These are phyloP conservation scores for Papilio helenus DNA, from an alignment of 1,140 invertebrate species.

Conservation along the genomic window DNA sequence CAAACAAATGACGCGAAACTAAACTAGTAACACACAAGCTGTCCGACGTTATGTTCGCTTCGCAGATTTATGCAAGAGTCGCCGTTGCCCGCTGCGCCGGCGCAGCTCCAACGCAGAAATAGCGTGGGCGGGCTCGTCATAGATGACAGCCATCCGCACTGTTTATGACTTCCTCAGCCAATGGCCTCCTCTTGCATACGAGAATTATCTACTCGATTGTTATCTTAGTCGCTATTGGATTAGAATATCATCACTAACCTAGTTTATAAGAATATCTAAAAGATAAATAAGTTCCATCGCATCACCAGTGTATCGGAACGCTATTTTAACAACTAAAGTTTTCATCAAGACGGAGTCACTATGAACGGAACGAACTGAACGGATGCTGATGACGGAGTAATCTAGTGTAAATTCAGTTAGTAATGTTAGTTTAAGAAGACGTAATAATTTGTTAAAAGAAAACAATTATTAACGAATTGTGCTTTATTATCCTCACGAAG, in stretches of 20 bases:
- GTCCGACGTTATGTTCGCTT: conserved; percentile 54
- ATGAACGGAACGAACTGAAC: too few species aligned
- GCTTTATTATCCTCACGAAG: neutral
- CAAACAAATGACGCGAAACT: conserved; percentile 10
- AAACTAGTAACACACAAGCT: conserved; percentile 47
- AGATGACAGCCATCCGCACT: conserved; percentile 74
- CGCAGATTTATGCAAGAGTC: conserved; percentile 61
- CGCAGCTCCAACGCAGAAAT: conserved; percentile 72
- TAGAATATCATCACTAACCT: neutral
- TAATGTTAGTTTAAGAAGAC: neutral
- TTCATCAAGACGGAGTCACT: too few species aligned
- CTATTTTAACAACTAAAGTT: neutral
- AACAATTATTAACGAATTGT: neutral
- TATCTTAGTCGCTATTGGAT: neutral
- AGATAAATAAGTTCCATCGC: neutral
- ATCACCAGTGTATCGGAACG: neutral
- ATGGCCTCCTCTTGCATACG: conserved; percentile 62
- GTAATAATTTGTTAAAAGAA: neutral
- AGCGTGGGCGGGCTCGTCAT: conserved; percentile 77
- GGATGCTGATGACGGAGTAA: too few species aligned
- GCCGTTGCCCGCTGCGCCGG: conserved; percentile 48
- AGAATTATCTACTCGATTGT: conserved; percentile 35
- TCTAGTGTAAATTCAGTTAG: neutral
- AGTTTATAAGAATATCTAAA: neutral
- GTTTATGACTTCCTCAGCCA: conserved; percentile 82